phyloP scores from a whole-genome alignment of 2,113 vertebrate species.

The Psephotus haematonotus region DNA sequence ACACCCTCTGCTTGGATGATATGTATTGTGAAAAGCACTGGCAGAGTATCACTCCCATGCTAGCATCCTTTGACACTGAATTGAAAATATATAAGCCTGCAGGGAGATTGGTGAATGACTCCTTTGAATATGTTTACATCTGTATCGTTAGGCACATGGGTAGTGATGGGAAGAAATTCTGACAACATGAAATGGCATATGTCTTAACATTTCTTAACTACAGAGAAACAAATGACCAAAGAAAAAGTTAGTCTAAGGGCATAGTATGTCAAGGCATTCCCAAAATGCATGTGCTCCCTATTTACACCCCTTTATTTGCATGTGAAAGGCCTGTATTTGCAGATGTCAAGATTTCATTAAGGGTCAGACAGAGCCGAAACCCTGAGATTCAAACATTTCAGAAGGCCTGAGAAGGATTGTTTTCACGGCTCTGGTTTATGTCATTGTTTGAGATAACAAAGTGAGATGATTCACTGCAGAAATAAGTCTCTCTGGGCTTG shows the following conservation, averaged over 20 bases:
- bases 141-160: neutral
- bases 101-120: constrained; percentile 24
- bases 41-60: neutral
- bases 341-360: constrained; percentile 46
- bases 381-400: constrained; percentile 36
- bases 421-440: constrained; percentile 17
- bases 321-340: constrained; percentile 47
- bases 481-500: neutral
- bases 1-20: neutral
- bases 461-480: constrained; percentile 27
- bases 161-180: neutral
- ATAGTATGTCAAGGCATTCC: constrained; percentile 29
- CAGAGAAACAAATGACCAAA: constrained; percentile 15
- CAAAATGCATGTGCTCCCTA: neutral
- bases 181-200: constrained; percentile 5
- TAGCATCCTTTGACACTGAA: neutral
- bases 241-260: neutral
- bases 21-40: neutral
- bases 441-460: constrained; percentile 21
- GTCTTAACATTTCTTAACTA: constrained; percentile 14
- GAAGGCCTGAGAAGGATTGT: constrained; percentile 6
- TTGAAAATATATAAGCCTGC: constrained; percentile 20
- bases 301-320: constrained; percentile 48
- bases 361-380: constrained; percentile 1
- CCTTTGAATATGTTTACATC: constrained; percentile 30